Evolutionary conservation across 2,797 vertebrate species (phyloP).

Genomic region (Adelosebastes latens): DNA sequence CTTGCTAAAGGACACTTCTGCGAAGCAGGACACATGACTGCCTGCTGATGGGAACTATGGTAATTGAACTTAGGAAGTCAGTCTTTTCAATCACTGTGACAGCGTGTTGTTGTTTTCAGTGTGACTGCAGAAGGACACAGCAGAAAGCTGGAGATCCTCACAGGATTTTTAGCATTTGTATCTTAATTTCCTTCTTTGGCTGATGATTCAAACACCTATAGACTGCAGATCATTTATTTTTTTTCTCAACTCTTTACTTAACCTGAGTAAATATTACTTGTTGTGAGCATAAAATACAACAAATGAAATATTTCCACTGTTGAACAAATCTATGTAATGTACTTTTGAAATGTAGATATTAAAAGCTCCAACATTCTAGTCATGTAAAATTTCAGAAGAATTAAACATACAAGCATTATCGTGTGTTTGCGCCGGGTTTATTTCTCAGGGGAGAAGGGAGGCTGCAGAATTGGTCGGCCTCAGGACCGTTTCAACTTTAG

Average conservation of each 20-base stretch:
- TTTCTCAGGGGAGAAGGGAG: not conserved
- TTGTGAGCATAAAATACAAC: not conserved
- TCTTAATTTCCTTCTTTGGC: not conserved
- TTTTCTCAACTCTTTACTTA: rapidly evolving
- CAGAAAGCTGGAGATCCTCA: not conserved
- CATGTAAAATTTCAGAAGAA: not conserved
- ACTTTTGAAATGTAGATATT: not conserved
- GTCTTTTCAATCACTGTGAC: not conserved
- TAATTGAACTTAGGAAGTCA: not conserved
- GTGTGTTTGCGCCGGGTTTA: not conserved
- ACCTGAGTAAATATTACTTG: not conserved
- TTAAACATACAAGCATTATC: not conserved
- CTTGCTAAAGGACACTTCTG: not conserved
- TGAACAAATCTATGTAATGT: too few species aligned
- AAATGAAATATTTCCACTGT: too few species aligned
- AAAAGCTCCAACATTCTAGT: not conserved
- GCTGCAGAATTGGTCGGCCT: not conserved
- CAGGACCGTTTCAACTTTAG: slow-evolving; percentile 5
- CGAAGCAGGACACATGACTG: not conserved
- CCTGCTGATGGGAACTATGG: not conserved
- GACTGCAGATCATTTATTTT: not conserved
- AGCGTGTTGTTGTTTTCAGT: not conserved
- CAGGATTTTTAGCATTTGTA: not conserved
- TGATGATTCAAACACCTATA: not conserved
- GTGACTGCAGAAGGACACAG: not conserved